Evolutionary conservation across 1,140 invertebrate species (phyloP).

Genomic region (Drosophila melanica): DNA sequence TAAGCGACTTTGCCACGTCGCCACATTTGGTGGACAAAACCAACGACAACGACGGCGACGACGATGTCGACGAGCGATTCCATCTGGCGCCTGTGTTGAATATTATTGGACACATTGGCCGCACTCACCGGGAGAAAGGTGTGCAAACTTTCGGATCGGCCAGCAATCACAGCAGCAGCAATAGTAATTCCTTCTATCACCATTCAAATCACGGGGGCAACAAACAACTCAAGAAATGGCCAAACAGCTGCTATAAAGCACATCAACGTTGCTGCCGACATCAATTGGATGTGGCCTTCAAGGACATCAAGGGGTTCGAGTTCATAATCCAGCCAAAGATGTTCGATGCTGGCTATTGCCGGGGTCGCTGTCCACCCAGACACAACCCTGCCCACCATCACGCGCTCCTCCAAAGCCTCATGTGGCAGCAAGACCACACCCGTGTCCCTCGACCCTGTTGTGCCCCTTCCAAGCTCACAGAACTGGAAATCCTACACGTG

Average conservation of each 20-base stretch:
- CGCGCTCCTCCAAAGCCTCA: slow-evolving; percentile 89
- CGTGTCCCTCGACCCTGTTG: slow-evolving; percentile 89
- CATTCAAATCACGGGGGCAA: neutral
- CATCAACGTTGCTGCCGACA: slow-evolving; percentile 88
- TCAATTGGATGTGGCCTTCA: slow-evolving; percentile 87
- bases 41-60: neutral
- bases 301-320: slow-evolving; percentile 88
- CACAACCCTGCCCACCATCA: slow-evolving; percentile 90
- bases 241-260: slow-evolving; percentile 84
- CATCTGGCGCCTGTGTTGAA: slow-evolving; percentile 83
- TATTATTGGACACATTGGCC: slow-evolving; percentile 82
- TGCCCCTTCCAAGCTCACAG: slow-evolving; percentile 88
- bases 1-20: slow-evolving; percentile 67
- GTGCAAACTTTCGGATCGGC: slow-evolving; percentile 3
- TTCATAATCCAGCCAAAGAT: slow-evolving; percentile 89
- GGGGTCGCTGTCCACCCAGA: slow-evolving; percentile 88
- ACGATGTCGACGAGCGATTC: slow-evolving; percentile 22
- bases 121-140: slow-evolving; percentile 19
- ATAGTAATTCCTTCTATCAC: neutral
- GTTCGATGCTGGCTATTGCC: slow-evolving; percentile 90
- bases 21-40: neutral
- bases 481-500: slow-evolving; percentile 88
- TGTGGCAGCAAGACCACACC: slow-evolving; percentile 87
- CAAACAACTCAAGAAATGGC: slow-evolving; percentile 79
- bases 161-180: slow-evolving; percentile 1